Percentiles rank a stretch among this genome's conserved stretches.
Evolutionary conservation across 2,113 vertebrate genomes (phyloP).

Genomic region (Promerops cafer): DNA sequence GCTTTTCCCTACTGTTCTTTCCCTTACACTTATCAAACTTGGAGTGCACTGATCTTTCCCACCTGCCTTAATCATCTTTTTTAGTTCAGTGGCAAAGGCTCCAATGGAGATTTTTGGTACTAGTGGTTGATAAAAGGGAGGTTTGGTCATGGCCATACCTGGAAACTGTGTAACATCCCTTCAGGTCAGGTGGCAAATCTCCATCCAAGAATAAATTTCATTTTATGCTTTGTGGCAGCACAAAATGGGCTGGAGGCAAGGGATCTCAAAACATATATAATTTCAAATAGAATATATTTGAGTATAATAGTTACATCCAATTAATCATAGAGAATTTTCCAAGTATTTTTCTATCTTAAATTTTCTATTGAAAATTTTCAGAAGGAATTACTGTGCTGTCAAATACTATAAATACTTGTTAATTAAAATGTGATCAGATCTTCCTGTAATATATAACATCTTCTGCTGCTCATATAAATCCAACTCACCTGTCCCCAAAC

Average conservation of each 20-base stretch:
- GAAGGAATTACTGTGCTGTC: neutral
- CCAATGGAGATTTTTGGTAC: neutral
- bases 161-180: neutral
- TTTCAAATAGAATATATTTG: neutral
- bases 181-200: neutral
- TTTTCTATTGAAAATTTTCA: neutral
- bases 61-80: neutral
- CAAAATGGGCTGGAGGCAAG: neutral
- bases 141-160: neutral
- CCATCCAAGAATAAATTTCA: neutral
- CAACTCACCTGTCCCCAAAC: neutral
- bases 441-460: neutral
- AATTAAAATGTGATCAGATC: neutral
- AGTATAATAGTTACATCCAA: neutral
- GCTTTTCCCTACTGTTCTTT: neutral
- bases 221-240: neutral
- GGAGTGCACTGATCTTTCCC: neutral
- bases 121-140: neutral
- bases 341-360: neutral
- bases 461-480: neutral
- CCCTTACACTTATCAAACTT: neutral
- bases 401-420: neutral
- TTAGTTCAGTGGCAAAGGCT: neutral
- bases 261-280: neutral
- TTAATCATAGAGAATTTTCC: neutral